Base-by-base conservation (phyloP, 2,113 vertebrate genomes). In the Ctenodactylus gundi region DNA sequence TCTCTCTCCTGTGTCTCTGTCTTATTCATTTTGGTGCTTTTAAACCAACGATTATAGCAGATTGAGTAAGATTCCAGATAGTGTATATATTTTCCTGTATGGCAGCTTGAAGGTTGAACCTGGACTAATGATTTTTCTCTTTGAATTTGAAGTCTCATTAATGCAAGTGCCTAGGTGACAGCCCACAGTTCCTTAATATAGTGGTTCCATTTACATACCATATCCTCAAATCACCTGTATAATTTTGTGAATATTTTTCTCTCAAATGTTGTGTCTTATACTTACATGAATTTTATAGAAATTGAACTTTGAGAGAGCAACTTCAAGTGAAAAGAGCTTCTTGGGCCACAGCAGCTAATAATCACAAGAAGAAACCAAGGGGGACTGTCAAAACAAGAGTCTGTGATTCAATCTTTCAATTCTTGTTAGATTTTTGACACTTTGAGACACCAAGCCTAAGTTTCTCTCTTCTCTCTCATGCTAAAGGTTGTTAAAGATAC, bases 111-210 rank as follows among this genome's bases (percentile, higher is more conserved):
- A 93, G 89, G 21, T 12, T 41, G 34, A 57, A 70, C 85, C 73
- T 57, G 51, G 39, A 94, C 77, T 62, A 92, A 87, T 13, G 68
- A 27, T 76, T 72, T n/a, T 55, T 93, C 27, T 77, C 75, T 90
- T 83, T 67, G 75, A 85, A 76, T 88, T 81, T 88, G n/a, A 85
- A 81, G 39, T 81, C 60, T 88, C 58, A 46, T 84, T 41, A 49
- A 31, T n/a, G 9, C 58, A 57, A 60, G n/a, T 31, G 60, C 44
- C 60, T 94, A 87, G 49, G 62, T 55, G 78, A 82, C 60, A 90
- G 49, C 78, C 72, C 57, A 82, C 58, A 57, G 57, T 55, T 95
- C 44, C 95, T 96, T 82, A 95, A 90, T 82, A 49, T 60, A 87
- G 77, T 44, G 31, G 49, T 31, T 96, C 41, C 20, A 31, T 92